Evolutionary conservation across 2,888 invertebrate genomes (phyloP).

Genomic region (Melolontha melolontha): DNA sequence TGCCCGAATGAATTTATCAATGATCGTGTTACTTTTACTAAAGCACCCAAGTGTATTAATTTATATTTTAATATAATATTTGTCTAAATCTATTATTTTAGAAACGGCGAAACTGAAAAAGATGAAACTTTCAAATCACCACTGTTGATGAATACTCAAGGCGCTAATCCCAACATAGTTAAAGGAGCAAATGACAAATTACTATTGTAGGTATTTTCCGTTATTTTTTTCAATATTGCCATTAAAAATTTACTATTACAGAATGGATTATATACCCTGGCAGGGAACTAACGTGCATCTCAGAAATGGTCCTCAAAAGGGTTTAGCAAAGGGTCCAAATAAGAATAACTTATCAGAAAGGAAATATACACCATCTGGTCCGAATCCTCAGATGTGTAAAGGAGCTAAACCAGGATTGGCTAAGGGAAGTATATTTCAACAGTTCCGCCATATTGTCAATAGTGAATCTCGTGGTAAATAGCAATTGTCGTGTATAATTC

Average conservation of each 20-base stretch:
- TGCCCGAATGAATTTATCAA: too few relatives aligned
- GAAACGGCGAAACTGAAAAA: constrained; percentile 58
- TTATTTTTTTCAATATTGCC: neutral
- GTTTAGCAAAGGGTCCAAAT: constrained; percentile 70
- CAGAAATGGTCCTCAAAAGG: constrained; percentile 66
- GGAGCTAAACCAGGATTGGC: constrained; percentile 80
- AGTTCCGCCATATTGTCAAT: constrained; percentile 68
- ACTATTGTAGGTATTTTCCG: constrained; percentile 75
- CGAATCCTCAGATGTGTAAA: constrained; percentile 76
- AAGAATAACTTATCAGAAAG: constrained; percentile 56
- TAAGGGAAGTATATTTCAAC: constrained; percentile 84
- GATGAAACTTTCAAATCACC: constrained; percentile 72
- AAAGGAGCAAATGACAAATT: constrained; percentile 84
- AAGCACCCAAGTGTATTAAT: too few relatives aligned
- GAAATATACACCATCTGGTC: constrained; percentile 72
- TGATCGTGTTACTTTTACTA: too few relatives aligned
- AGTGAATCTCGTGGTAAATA: constrained; percentile 69
- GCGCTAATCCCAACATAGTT: constrained; percentile 78
- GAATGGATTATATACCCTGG: constrained; percentile 87
- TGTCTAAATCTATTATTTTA: constrained; percentile 36
- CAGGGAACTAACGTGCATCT: constrained; percentile 81
- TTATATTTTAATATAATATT: too few relatives aligned
- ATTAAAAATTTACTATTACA: constrained; percentile 59
- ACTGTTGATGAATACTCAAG: constrained; percentile 70
- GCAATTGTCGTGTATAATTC: constrained; percentile 54